Base-by-base conservation (phyloP, 2,888 invertebrate genomes). In the Apomyelois bistriatella region DNA sequence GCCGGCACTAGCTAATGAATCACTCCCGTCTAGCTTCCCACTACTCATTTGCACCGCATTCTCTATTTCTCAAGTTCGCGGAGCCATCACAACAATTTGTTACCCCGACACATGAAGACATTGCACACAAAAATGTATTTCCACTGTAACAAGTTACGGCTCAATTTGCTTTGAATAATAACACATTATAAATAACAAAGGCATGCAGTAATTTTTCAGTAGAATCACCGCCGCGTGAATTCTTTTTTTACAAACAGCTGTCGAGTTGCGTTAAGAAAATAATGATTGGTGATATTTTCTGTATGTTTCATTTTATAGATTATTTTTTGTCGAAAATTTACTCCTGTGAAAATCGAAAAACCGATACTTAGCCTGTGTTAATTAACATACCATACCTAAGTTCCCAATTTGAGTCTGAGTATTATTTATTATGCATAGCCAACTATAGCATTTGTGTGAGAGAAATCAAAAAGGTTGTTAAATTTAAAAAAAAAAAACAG, bases 61-160 rank as follows among this genome's bases (percentile, higher is more conserved):
- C 55, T 58, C 57, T 54, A 48, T 55, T 48, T 53, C 55, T 53
- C 43, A 62, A 48, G 48, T 48, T 59, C 52, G 62, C 62, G 54
- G 56, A 60, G 58, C 55, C 58, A 69, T 60, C 71, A 69, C 70
- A 74, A 68, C 72, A 73, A 82, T 82, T 82, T 79, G 74, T 79
- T 74, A 74, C 59, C 56, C 65, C 62, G 69, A 74, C 73, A 72
- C 72, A 58, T 61, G 59, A 53, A 10, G 38, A 53, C 57, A 57
- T 58, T 57, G 55, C 61, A 54, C 62, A 59, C 64, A 36, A 77
- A 75, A 79, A 75, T 70, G 75, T 66, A 68, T 70, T 68, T 60
- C 73, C 66, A 62, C 51, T 57, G 9, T 68, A 60, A 61, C 65
- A 68, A 58, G 61, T 64, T 75, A 81, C 70, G 70, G 73, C 71